Evolutionary conservation across 2,888 invertebrate species (phyloP), one percentile per base, ranked within the genome.

Genomic region (Iphiclides podalirius): DNA sequence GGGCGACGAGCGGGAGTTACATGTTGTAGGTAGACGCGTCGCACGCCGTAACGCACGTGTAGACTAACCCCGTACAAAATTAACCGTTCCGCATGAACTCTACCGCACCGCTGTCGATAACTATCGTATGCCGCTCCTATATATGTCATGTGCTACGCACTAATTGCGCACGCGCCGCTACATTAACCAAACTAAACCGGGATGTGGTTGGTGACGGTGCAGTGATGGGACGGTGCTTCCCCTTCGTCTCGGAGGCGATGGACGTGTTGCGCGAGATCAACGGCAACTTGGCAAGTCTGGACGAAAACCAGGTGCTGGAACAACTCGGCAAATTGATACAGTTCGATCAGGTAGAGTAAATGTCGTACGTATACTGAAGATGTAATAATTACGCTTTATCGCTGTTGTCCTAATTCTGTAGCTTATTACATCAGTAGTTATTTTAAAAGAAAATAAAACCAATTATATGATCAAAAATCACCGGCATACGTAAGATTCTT

Each of bases 151-250:
- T 2, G 20, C 28, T 26, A 35, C 20, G n/a, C n/a, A n/a, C n/a
- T n/a, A n/a, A n/a, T n/a, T n/a, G n/a, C n/a, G n/a, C n/a, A n/a
- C n/a, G n/a, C n/a, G n/a, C n/a, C n/a, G 1, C 9, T 38, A 31
- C 23, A 16, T 17, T 9, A 37, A 40, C 33, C 47, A 42, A 51
- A 63, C 57, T 60, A 63, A 67, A n/a, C n/a, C 42, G 33, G 42
- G 33, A 26, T 33, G 11, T 67, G 62, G 57, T 59, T 66, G 64
- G 67, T 70, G 60, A 56, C 53, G 70, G 66, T 55, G 65, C 85
- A 88, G 87, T 87, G 62, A 49, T 84, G 70, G 70, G 72, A 23
- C 74, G 87, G 60, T 88, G 87, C 72, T 71, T 88, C 62, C 64
- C 73, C 57, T 69, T 81, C 67, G 68, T 74, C 58, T 69, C 75